Evolutionary conservation across 92 coral and sea anemone species (phyloP).

Genomic region (Paramuricea clavata): DNA sequence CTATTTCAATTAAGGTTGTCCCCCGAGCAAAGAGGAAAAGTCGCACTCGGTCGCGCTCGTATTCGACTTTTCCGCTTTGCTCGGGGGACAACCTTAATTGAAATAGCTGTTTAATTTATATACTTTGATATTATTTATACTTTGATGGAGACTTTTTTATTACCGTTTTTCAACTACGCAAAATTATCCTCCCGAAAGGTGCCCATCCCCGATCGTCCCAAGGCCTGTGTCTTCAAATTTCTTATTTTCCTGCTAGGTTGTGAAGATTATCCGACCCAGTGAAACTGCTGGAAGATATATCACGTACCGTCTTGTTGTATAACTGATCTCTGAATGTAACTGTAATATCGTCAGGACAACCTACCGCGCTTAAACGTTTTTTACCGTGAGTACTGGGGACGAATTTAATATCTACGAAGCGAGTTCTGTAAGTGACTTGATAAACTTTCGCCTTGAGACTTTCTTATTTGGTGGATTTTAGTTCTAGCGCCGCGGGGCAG

Average conservation of each 20-base stretch:
- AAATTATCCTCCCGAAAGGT: no score
- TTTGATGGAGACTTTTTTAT: no score
- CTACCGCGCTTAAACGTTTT: neutral
- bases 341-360: neutral
- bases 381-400: neutral
- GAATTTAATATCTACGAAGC: neutral
- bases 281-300: slow-evolving; percentile 99
- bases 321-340: neutral
- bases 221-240: no score
- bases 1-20: no score
- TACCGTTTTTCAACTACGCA: no score
- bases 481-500: neutral
- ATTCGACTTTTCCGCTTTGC: no score
- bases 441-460: neutral
- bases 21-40: no score
- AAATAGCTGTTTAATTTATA: no score
- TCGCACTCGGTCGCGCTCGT: no score
- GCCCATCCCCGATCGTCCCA: no score
- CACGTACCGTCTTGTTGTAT: slow-evolving; percentile 97
- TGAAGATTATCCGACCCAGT: slow-evolving; percentile 97
- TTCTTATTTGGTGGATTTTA: neutral
- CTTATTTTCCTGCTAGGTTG: slow-evolving; percentile 62
- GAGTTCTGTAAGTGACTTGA: neutral
- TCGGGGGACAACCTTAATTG: no score
- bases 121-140: no score